Evolutionary conservation across 1,140 invertebrate genomes (phyloP).

Genomic region (Drosophila kikkawai): DNA sequence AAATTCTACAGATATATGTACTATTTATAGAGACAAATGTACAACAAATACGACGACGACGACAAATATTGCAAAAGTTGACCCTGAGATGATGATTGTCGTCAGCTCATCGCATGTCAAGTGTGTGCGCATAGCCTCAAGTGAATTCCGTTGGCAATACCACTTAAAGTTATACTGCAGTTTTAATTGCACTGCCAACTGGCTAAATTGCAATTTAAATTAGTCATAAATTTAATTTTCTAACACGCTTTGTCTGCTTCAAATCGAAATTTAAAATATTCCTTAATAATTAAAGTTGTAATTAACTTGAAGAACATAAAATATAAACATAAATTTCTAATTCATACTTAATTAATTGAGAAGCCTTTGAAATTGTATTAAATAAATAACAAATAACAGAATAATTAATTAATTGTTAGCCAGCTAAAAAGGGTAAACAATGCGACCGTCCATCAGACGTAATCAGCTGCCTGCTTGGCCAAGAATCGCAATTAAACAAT

Average conservation of each 20-base stretch:
- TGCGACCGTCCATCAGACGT: slow-evolving; percentile 67
- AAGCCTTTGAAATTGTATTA: background rate
- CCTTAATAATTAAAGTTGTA: too few species aligned
- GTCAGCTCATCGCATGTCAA: slow-evolving; percentile 37
- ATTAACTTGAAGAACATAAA: too few species aligned
- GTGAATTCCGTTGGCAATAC: slow-evolving; percentile 38
- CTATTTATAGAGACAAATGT: slow-evolving; percentile 11
- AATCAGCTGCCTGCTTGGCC: slow-evolving; percentile 1
- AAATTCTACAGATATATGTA: slow-evolving; percentile 30
- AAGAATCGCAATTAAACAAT: slow-evolving; percentile 48
- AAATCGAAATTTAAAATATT: too few species aligned
- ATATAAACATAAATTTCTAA: too few species aligned
- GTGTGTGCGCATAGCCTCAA: slow-evolving; percentile 24
- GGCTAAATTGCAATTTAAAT: background rate
- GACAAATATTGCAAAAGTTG: slow-evolving; percentile 17
- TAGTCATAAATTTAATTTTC: background rate
- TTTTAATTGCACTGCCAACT: slow-evolving; percentile 28
- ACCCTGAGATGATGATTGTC: slow-evolving; percentile 43
- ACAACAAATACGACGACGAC: slow-evolving; percentile 20
- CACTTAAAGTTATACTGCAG: slow-evolving; percentile 55
- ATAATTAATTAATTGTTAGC: slow-evolving; percentile 4
- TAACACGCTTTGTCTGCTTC: too few species aligned
- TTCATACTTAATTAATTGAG: background rate
- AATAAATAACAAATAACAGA: background rate
- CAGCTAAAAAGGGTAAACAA: slow-evolving; percentile 34